Percentiles rank a stretch among this genome's conserved stretches.
These are phyloP conservation scores for Leptinotarsa texana DNA, from an alignment of 1,140 invertebrate genomes.

Conservation along the genomic window DNA sequence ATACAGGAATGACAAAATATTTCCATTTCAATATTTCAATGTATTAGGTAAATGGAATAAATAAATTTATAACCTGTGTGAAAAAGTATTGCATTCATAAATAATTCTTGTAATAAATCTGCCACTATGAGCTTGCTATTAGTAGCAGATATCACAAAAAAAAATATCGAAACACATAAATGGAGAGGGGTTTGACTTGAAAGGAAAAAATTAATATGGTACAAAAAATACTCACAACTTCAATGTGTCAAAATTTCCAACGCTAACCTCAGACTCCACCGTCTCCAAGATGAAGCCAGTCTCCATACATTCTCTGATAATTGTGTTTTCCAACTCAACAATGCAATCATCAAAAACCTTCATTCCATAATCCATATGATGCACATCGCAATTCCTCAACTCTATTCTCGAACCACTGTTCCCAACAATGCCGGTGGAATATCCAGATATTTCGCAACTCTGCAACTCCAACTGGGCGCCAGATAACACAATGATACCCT, in stretches of 20 bases:
- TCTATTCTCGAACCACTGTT: constrained; percentile 46
- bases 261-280: constrained; percentile 27
- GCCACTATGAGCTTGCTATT: too few species aligned
- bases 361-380: constrained; percentile 44
- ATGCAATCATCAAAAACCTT: constrained; percentile 50
- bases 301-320: constrained; percentile 46
- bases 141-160: too few species aligned
- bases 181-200: too few species aligned
- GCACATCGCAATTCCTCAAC: constrained; percentile 42
- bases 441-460: constrained; percentile 53
- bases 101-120: too few species aligned
- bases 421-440: constrained; percentile 53
- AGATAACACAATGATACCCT: constrained; percentile 56
- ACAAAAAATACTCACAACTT: constrained; percentile 38
- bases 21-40: too few species aligned
- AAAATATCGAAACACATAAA: too few species aligned
- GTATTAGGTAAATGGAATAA: too few species aligned
- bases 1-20: too few species aligned
- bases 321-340: constrained; percentile 35
- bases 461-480: constrained; percentile 48
- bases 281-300: constrained; percentile 50
- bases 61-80: too few species aligned
- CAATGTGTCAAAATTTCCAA: constrained; percentile 46
- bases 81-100: too few species aligned
- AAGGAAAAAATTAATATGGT: too few species aligned